These are phyloP conservation scores for Araneus ventricosus DNA, from an alignment of 1,140 invertebrate species.

Conservation along the genomic window DNA sequence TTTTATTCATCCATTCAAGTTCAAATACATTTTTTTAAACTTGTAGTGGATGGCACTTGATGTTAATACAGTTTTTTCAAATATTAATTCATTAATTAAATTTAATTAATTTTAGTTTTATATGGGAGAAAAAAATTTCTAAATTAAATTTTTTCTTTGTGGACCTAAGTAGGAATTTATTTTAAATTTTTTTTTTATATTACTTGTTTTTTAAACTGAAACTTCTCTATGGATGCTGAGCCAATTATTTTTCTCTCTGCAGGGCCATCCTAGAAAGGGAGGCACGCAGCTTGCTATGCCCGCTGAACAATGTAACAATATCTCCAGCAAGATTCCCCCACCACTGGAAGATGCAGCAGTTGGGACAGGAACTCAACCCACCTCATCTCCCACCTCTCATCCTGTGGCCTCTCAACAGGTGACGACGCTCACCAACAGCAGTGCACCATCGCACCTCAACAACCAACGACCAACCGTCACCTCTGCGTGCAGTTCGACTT, in stretches of 20 bases:
- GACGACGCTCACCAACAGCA: conserved; percentile 72
- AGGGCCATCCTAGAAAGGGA: conserved; percentile 96
- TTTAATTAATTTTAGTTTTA: too few relatives aligned
- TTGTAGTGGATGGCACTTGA: too few relatives aligned
- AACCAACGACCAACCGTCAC: conserved; percentile 76
- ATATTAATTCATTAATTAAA: too few relatives aligned
- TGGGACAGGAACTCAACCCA: conserved; percentile 84
- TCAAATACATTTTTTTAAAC: too few relatives aligned
- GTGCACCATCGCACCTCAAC: conserved; percentile 38
- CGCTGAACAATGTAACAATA: conserved; percentile 98
- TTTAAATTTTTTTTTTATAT: too few relatives aligned
- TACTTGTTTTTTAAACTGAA: too few relatives aligned
- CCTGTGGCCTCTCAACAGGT: conserved; percentile 76
- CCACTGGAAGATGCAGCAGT: conserved; percentile 97
- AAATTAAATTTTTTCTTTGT: too few relatives aligned
- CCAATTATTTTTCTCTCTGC: conserved; percentile 76
- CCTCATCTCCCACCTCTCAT: conserved; percentile 76
- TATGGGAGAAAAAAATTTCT: too few relatives aligned
- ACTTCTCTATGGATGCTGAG: too few relatives aligned
- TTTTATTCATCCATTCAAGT: too few relatives aligned
- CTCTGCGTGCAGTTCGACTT: conserved; percentile 74
- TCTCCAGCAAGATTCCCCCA: conserved; percentile 96
- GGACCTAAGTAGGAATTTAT: too few relatives aligned
- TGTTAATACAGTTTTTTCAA: too few relatives aligned
- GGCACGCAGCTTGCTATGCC: conserved; percentile 97